These are phyloP conservation scores for Chloroceryle amazona DNA, from an alignment of 2,797 vertebrate genomes.

Conservation along the genomic window DNA sequence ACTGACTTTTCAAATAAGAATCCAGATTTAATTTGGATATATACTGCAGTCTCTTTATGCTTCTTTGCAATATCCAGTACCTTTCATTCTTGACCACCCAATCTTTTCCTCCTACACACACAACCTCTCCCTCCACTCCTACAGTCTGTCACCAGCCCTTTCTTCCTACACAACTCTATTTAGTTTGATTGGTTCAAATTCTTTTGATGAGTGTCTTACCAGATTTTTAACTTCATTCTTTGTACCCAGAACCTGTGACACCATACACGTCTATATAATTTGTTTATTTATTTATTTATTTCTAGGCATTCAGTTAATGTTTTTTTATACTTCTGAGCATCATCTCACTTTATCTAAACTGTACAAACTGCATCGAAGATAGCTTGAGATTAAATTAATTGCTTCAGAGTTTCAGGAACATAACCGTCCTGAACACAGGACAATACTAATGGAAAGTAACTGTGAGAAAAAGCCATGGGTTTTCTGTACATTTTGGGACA, in stretches of 20 bases:
- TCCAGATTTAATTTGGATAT: fast-evolving
- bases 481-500: not conserved
- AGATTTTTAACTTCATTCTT: not conserved
- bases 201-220: not conserved
- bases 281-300: fast-evolving
- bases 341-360: not conserved
- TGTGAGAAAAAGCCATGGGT: fast-evolving
- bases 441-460: fast-evolving
- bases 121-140: fast-evolving
- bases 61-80: not conserved
- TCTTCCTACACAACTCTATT: not conserved
- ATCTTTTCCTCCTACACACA: not conserved
- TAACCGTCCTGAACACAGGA: not conserved
- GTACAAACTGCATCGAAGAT: not conserved
- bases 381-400: not conserved
- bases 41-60: not conserved
- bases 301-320: not conserved
- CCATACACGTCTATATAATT: not conserved
- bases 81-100: not conserved
- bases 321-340: not conserved
- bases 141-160: not conserved
- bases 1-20: not conserved
- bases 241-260: not conserved
- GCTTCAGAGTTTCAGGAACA: not conserved
- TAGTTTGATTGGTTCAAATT: not conserved